These are phyloP conservation scores for Malurus alboscapulatus DNA, from an alignment of 2,113 vertebrate species.

Conservation along the genomic window DNA sequence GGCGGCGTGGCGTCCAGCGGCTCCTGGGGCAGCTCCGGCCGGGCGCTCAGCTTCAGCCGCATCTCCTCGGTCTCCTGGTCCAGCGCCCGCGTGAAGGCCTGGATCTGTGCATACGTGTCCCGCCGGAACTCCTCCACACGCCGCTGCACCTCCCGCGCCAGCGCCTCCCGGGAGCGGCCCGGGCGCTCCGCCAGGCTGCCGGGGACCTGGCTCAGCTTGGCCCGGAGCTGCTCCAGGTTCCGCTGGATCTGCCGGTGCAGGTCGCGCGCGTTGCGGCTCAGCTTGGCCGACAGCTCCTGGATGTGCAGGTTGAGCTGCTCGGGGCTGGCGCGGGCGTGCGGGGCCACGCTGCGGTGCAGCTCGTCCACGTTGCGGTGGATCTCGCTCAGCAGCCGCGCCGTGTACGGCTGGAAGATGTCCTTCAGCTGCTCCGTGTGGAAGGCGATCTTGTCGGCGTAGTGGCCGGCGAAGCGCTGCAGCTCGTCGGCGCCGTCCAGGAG, in stretches of 20 bases:
- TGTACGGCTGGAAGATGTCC: slow-evolving; percentile 51
- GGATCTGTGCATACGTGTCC: slow-evolving; percentile 70
- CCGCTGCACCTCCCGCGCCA: slow-evolving; percentile 59
- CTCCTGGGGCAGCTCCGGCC: background rate
- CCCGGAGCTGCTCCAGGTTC: slow-evolving; percentile 77
- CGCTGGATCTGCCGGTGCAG: slow-evolving; percentile 77
- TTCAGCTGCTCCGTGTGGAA: slow-evolving; percentile 66
- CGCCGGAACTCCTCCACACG: slow-evolving; percentile 80
- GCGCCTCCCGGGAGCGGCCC: background rate
- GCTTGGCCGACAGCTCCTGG: slow-evolving; percentile 71
- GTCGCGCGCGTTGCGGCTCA: slow-evolving; percentile 73
- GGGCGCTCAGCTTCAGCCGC: slow-evolving; percentile 63
- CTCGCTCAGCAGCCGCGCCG: slow-evolving; percentile 65
- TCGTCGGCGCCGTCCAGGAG: slow-evolving; percentile 56
- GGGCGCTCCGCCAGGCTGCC: background rate
- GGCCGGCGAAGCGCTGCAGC: slow-evolving; percentile 61
- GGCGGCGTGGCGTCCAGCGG: background rate
- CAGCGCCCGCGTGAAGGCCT: slow-evolving; percentile 73
- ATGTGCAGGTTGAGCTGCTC: slow-evolving; percentile 69
- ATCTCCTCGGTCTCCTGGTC: slow-evolving; percentile 76
- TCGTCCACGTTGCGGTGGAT: slow-evolving; percentile 69
- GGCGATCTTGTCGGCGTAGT: slow-evolving; percentile 50
- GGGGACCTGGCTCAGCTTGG: slow-evolving; percentile 39
- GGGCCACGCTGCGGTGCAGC: slow-evolving; percentile 68
- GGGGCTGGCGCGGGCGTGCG: slow-evolving; percentile 56